phyloP scores from a whole-genome alignment of 2,888 invertebrate genomes.

The Aspidapion aeneum region DNA sequence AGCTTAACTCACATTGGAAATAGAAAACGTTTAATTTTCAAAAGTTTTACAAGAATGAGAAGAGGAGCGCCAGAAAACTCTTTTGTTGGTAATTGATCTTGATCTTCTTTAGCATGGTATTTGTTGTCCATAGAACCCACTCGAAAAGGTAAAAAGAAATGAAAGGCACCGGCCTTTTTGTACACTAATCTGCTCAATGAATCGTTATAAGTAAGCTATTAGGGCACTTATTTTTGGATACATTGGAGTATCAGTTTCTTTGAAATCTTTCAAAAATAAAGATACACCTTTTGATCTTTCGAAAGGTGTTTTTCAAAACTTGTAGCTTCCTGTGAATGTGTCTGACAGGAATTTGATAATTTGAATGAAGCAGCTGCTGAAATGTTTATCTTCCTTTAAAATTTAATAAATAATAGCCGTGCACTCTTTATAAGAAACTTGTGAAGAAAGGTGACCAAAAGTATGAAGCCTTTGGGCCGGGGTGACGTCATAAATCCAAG shows the following conservation, averaged over 20 bases:
- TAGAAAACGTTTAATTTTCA: not conserved
- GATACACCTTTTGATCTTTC: not conserved
- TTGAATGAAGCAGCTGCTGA: too few species aligned
- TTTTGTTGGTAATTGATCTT: not conserved
- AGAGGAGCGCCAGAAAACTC: not conserved
- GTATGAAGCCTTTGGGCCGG: too few species aligned
- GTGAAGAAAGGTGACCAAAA: too few species aligned
- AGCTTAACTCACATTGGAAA: too few species aligned
- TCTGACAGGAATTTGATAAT: not conserved
- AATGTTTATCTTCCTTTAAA: too few species aligned
- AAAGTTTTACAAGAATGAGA: not conserved
- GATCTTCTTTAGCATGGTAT: not conserved
- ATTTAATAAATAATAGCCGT: too few species aligned
- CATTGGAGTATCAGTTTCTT: not conserved
- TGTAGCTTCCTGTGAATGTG: not conserved
- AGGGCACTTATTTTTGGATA: not conserved
- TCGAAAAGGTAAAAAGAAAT: not conserved
- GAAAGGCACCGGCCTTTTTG: not conserved
- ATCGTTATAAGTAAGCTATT: constrained; percentile 2
- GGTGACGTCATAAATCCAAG: too few species aligned
- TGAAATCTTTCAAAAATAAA: not conserved
- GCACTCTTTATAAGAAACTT: too few species aligned
- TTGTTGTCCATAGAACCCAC: not conserved
- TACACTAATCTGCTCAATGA: constrained; percentile 4
- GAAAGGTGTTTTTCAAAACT: not conserved